phyloP scores from a whole-genome alignment of 92 coral and sea anemone species.

The Parazoanthus darwini region DNA sequence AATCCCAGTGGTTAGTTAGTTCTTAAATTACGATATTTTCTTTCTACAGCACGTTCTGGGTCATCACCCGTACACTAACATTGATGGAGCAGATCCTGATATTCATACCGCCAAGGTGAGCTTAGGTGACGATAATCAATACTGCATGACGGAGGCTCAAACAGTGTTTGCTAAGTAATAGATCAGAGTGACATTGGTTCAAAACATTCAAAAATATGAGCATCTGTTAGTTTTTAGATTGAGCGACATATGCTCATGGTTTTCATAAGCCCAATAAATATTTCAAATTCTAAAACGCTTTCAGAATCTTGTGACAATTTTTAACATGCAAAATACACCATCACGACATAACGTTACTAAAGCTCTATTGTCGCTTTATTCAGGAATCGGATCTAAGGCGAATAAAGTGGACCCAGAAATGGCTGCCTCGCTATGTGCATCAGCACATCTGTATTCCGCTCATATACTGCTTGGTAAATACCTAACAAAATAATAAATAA shows the following conservation, averaged over 20 bases:
- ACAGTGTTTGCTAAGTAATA: neutral
- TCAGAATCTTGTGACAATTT: no score
- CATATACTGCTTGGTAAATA: constrained; percentile 73
- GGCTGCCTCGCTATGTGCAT: constrained; percentile 73
- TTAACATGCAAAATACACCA: no score
- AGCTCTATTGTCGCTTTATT: neutral
- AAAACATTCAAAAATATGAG: no score
- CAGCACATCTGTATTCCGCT: constrained; percentile 78
- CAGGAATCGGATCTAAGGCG: constrained; percentile 70
- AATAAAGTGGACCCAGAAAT: constrained; percentile 76
- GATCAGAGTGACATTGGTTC: neutral
- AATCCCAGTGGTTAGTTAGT: neutral
- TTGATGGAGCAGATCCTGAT: constrained; percentile 88
- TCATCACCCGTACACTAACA: constrained; percentile 85
- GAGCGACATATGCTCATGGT: no score
- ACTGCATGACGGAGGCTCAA: neutral
- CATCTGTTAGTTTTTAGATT: no score
- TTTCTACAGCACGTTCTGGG: constrained; percentile 72
- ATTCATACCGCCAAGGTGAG: constrained; percentile 74
- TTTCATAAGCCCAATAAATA: no score
- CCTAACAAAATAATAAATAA: neutral
- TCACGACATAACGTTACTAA: neutral
- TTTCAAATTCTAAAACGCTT: no score
- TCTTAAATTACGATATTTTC: no score
- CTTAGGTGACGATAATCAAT: neutral